Evolutionary conservation across 2,113 vertebrate genomes (phyloP).

Genomic region (Hucho hucho): DNA sequence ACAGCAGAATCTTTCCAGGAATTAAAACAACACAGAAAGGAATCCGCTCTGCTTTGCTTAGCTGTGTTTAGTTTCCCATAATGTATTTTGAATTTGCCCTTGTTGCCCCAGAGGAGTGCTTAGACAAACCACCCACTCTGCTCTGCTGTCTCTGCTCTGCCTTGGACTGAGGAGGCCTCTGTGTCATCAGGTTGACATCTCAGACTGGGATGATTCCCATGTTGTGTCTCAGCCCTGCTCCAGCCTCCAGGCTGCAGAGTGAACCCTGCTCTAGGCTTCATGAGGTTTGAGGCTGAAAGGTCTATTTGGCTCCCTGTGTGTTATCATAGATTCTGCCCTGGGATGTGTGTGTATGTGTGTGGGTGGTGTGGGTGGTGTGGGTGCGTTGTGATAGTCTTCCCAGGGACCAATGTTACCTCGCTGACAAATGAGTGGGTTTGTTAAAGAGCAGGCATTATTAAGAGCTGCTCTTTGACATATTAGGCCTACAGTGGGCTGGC

Average conservation of each 20-base stretch:
- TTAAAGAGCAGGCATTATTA: constrained; percentile 15
- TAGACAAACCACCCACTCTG: constrained; percentile 51
- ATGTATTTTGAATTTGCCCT: constrained; percentile 46
- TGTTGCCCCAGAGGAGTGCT: constrained; percentile 25
- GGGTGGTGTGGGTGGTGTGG: no score
- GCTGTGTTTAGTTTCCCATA: constrained; percentile 47
- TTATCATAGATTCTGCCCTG: constrained; percentile 27
- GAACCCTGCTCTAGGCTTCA: constrained; percentile 46
- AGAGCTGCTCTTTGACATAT: constrained; percentile 36
- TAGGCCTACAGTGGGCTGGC: background rate
- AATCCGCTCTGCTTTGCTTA: background rate
- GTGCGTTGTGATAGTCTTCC: background rate
- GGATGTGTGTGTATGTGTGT: no score
- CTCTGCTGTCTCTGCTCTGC: background rate
- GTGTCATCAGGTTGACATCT: constrained; percentile 24
- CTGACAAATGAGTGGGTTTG: constrained; percentile 24
- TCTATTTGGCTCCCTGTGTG: constrained; percentile 36
- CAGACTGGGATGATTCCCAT: constrained; percentile 38
- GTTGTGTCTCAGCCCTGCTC: constrained; percentile 30
- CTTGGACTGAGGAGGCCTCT: constrained; percentile 34
- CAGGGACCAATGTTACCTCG: background rate
- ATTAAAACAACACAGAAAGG: constrained; percentile 35
- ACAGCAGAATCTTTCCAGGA: constrained; percentile 41
- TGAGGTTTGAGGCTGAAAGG: constrained; percentile 53
- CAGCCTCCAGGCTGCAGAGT: constrained; percentile 4